Evolutionary conservation across 2,797 vertebrate genomes (phyloP).

Genomic region (Adelosebastes latens): DNA sequence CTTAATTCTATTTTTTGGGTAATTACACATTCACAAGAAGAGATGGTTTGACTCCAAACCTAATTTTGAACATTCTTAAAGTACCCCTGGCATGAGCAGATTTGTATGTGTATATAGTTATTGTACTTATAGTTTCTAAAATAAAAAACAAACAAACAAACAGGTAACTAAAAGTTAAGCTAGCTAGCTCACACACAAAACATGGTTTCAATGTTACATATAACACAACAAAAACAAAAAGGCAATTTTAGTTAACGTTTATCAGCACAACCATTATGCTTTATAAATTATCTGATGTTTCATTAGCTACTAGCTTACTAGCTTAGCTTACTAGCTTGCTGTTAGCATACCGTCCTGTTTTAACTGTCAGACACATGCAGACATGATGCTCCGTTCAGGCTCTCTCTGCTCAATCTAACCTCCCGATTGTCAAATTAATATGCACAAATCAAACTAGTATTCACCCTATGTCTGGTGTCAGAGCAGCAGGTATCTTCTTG

Average conservation of each 20-base stretch:
- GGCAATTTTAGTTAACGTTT: background rate
- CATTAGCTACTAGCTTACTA: no score
- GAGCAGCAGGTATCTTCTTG: conserved; percentile 65
- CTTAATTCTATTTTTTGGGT: no score
- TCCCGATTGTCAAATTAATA: fast-evolving
- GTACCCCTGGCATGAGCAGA: no score
- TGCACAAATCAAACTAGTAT: no score
- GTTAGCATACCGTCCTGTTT: background rate
- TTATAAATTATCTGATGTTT: fast-evolving
- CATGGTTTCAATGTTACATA: fast-evolving
- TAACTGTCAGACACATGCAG: background rate
- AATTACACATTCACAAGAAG: no score
- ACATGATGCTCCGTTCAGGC: background rate
- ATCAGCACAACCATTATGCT: fast-evolving
- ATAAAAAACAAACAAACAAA: no score
- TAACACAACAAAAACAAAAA: background rate
- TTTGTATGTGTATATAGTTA: no score
- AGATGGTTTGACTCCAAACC: no score
- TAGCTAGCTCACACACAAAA: no score
- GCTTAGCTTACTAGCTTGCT: background rate
- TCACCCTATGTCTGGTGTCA: conserved; percentile 77
- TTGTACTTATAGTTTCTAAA: no score
- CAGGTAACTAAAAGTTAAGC: background rate
- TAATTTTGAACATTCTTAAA: no score
- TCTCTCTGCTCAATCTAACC: fast-evolving